Evolutionary conservation across 2,797 vertebrate species (phyloP), one percentile per base, ranked within the genome.

Genomic region (Naso thynnoides): DNA sequence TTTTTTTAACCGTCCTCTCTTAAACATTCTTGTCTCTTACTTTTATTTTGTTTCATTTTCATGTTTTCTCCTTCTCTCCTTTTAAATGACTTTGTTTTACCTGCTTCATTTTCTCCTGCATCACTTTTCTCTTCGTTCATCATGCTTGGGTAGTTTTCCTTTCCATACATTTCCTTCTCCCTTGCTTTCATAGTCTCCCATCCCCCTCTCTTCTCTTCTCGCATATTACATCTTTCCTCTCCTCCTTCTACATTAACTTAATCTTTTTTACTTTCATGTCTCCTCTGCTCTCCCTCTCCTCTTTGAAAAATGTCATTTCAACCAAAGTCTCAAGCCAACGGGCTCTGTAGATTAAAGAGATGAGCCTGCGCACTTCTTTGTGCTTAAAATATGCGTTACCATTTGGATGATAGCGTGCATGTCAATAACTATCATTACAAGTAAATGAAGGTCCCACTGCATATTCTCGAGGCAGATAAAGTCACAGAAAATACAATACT

Each of bases 261-360:
- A 67, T 82, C 62, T 41, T 23, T 49, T 29, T n/a, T 24, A 42
- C 49, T 21, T 52, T 33, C 60, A 14, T 6, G 44, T 59, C 65
- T 49, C 53, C 48, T 68, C 67, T 2, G 10, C 62, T n/a, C 33
- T 59, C 57, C 36, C 9, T 49, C 54, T 5, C 13, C 26, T 73
- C 48, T 4, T 54, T 47, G n/a, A 16, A 73, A 54, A 47, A 47
- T 63, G 62, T 63, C 65, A 45, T 62, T 54, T 73, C 31, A 29
- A 48, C 13, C 26, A 15, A 58, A 73, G 33, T 41, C 44, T 9
- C 18, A 73, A 59, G 47, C 33, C 5, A 15, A 41, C 1, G 1
- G 8, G 50, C 52, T 41, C 36, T 36, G 41, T 16, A 49, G 63
- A 67, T 62, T 41, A n/a, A 14, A 44, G 42, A 54, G 48, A 70